phyloP scores from a whole-genome alignment of 2,888 invertebrate species.

The Andricus quercusramuli region DNA sequence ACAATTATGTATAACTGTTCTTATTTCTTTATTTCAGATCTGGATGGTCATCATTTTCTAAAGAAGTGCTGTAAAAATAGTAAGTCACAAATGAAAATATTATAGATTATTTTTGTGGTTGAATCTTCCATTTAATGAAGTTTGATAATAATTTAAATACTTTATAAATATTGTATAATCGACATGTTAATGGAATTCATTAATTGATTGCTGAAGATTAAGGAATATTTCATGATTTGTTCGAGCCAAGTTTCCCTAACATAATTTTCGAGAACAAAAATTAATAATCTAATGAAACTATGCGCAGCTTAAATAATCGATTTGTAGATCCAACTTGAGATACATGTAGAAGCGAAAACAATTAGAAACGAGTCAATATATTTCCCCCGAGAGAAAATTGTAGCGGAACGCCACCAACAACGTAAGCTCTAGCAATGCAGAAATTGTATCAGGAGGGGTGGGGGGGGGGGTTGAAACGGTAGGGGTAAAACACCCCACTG shows the following conservation, averaged over 20 bases:
- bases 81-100: not conserved
- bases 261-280: not conserved
- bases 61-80: not conserved
- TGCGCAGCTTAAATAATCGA: not conserved
- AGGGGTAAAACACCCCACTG: conserved; percentile 29
- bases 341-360: conserved; percentile 61
- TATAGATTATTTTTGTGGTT: not conserved
- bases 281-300: not conserved
- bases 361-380: conserved; percentile 67
- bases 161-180: too few species aligned
- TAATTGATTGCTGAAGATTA: too few species aligned
- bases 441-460: conserved; percentile 12
- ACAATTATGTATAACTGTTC: not conserved
- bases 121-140: too few species aligned
- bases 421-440: conserved; percentile 57
- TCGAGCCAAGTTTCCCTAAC: too few species aligned
- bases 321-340: conserved; percentile 37
- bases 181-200: too few species aligned
- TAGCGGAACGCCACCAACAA: conserved; percentile 53
- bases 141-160: too few species aligned
- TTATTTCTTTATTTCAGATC: not conserved
- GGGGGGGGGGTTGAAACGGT: conserved; percentile 25
- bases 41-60: too few species aligned
- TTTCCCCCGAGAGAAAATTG: conserved; percentile 67
- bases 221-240: too few species aligned